A percentile compares a stretch with the other conserved stretches of the same genome.
phyloP scores from a whole-genome alignment of 2,888 invertebrate species.

The Rhagonycha lutea region DNA sequence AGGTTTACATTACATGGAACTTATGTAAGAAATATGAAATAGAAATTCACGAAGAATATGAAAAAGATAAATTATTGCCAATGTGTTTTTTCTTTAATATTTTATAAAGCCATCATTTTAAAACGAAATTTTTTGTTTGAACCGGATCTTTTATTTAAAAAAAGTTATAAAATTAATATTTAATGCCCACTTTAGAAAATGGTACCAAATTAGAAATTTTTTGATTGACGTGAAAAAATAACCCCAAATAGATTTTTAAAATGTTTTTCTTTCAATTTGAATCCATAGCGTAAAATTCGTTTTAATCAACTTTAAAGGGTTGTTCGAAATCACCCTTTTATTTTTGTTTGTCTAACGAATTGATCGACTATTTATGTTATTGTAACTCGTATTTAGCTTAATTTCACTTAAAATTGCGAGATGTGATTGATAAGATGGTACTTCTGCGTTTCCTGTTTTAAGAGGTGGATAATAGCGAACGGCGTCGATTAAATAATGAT shows the following conservation, averaged over 20 bases:
- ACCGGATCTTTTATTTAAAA: background rate
- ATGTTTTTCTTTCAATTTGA: background rate
- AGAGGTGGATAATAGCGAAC: background rate
- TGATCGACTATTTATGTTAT: background rate
- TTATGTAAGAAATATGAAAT: background rate
- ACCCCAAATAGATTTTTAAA: background rate
- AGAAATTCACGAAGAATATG: background rate
- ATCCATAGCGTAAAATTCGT: background rate
- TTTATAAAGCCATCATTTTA: background rate
- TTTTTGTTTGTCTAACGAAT: background rate
- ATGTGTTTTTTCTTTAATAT: background rate
- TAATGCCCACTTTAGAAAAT: background rate
- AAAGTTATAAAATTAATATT: background rate
- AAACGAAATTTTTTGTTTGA: background rate
- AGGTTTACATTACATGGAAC: background rate
- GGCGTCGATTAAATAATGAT: background rate
- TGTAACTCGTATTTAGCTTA: background rate
- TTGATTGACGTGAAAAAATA: background rate
- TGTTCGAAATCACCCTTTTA: background rate
- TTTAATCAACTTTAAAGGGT: background rate
- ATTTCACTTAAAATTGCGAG: background rate
- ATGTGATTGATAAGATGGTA: background rate
- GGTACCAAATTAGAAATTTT: background rate
- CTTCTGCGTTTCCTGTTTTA: background rate
- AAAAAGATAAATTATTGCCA: background rate